Conservation (phyloP, 1,140 invertebrate genomes). For the Chelonus insularis region DNA sequence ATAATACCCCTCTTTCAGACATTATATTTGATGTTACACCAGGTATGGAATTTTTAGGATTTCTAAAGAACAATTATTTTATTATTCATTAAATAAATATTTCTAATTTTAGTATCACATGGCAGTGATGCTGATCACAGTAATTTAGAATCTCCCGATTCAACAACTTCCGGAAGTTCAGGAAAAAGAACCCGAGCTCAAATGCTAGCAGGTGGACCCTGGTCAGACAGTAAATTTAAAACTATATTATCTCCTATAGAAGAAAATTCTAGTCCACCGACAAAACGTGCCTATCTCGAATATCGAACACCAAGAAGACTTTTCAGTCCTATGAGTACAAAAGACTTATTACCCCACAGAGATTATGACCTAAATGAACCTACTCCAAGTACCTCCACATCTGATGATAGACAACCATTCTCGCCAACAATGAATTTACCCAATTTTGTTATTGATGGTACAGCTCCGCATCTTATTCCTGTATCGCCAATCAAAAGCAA, state of each 20-base stretch:
- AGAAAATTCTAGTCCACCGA: constrained; percentile 44
- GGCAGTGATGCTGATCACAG: background rate
- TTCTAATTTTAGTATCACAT: background rate
- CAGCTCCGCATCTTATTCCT: constrained; percentile 71
- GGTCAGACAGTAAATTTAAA: constrained; percentile 42
- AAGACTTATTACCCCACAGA: constrained; percentile 30
- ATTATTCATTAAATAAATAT: background rate
- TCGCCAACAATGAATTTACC: constrained; percentile 77
- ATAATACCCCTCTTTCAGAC: background rate
- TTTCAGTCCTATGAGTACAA: constrained; percentile 44
- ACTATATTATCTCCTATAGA: constrained; percentile 51
- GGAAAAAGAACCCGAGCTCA: constrained; percentile 45
- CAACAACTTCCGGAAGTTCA: constrained; percentile 20
- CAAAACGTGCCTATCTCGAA: constrained; percentile 54
- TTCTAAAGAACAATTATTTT: background rate
- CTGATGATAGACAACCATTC: constrained; percentile 40
- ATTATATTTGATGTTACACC: constrained; percentile 34
- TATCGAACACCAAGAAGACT: constrained; percentile 48
- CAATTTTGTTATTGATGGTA: constrained; percentile 75
- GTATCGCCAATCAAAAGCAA: constrained; percentile 71
- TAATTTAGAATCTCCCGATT: background rate
- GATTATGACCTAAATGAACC: constrained; percentile 43
- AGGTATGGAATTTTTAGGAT: constrained; percentile 25
- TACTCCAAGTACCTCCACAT: constrained; percentile 38
- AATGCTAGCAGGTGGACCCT: constrained; percentile 38